Evolutionary conservation across 2,797 vertebrate species (phyloP).

Genomic region (Pterois miles): DNA sequence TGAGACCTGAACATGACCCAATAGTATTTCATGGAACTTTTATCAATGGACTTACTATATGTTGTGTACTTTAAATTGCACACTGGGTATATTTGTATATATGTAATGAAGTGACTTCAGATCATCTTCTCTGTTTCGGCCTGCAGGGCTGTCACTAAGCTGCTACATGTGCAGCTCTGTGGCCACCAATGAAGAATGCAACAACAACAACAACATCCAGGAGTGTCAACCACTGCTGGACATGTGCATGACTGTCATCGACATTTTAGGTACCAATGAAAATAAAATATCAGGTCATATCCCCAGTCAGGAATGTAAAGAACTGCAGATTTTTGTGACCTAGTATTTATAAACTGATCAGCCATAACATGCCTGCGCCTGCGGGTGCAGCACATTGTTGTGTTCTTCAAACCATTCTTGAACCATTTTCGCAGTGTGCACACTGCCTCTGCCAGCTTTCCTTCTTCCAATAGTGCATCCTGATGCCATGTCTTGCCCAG

Average conservation of each 20-base stretch:
- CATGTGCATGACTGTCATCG: slow-evolving; percentile 77
- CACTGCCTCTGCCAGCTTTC: no score
- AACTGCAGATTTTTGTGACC: not conserved
- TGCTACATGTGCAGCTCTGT: slow-evolving; percentile 74
- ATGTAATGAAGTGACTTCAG: not conserved
- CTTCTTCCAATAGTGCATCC: no score
- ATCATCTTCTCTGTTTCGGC: not conserved
- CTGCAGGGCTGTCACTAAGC: slow-evolving; percentile 58
- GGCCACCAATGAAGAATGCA: slow-evolving; percentile 67
- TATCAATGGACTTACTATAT: not conserved
- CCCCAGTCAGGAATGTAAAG: not conserved
- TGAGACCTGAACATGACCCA: not conserved
- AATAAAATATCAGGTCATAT: not conserved
- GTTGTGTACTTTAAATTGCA: not conserved
- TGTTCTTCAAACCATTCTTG: no score
- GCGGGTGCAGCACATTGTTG: no score
- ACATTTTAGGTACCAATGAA: slow-evolving; percentile 61
- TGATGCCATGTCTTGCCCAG: no score
- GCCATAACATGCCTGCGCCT: no score
- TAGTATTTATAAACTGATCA: not conserved
- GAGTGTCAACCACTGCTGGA: slow-evolving; percentile 61
- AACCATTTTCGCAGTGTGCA: no score
- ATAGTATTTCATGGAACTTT: no score
- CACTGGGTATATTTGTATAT: not conserved
- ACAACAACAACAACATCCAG: slow-evolving; percentile 64